A percentile compares a stretch with the other conserved stretches of the same genome.
These are phyloP conservation scores for Hydropotes inermis DNA, from an alignment of 2,113 vertebrate genomes.

Conservation along the genomic window DNA sequence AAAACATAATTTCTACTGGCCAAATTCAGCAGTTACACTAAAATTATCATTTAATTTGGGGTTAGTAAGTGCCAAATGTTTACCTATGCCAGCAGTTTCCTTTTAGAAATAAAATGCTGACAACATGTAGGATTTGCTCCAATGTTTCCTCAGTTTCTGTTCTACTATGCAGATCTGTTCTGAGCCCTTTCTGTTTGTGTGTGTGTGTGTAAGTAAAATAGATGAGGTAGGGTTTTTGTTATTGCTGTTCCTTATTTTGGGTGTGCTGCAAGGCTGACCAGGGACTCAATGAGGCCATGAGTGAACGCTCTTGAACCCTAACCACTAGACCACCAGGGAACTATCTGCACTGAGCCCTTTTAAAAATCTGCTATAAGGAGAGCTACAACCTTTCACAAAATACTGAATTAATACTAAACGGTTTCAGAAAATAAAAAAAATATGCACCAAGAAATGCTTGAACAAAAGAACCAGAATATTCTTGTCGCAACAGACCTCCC, in stretches of 20 bases:
- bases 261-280: neutral
- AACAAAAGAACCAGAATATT: neutral
- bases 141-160: neutral
- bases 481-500: neutral
- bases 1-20: neutral
- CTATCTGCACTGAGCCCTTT: neutral
- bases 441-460: neutral
- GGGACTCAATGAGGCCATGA: neutral
- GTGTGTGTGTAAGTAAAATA: neutral
- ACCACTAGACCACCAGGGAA: neutral
- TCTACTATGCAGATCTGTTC: neutral
- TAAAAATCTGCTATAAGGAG: neutral
- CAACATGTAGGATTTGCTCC: neutral
- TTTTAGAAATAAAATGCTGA: conserved; percentile 5
- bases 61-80: neutral
- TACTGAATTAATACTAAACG: neutral
- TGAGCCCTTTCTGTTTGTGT: neutral
- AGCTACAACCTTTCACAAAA: neutral
- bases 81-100: neutral
- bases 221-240: neutral
- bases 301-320: neutral
- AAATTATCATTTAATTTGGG: neutral
- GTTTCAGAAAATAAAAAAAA: neutral
- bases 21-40: neutral
- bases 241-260: neutral